These are phyloP conservation scores for Lithophane semibrunnea DNA, from an alignment of 2,888 invertebrate species.

Conservation along the genomic window DNA sequence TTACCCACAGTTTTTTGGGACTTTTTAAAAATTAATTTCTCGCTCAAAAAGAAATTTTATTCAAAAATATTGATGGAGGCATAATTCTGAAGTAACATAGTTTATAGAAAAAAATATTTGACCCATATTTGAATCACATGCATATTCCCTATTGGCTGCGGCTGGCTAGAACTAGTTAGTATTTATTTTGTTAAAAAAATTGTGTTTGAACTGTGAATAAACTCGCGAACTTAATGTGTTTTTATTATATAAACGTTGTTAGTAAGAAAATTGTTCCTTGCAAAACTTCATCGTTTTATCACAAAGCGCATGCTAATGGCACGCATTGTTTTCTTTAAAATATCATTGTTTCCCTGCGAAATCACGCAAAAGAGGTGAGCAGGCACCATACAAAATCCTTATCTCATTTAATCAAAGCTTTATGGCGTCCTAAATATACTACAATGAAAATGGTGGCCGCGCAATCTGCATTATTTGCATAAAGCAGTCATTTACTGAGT, in stretches of 20 bases:
- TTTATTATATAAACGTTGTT: neutral
- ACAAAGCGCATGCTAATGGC: neutral
- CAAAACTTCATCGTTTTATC: slow-evolving; percentile 5
- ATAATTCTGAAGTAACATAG: too few species aligned
- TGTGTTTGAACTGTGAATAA: slow-evolving; percentile 3
- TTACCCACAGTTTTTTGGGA: too few species aligned
- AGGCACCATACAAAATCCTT: slow-evolving; percentile 42
- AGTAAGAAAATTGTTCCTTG: neutral
- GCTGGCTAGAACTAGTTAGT: slow-evolving; percentile 31
- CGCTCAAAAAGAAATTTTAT: too few species aligned
- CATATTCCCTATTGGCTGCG: too few species aligned
- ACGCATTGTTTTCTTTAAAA: slow-evolving; percentile 24
- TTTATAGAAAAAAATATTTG: too few species aligned
- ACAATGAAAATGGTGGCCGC: slow-evolving; percentile 59
- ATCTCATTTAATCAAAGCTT: slow-evolving; percentile 49
- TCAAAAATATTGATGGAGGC: too few species aligned
- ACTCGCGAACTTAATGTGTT: neutral
- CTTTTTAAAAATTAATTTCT: too few species aligned
- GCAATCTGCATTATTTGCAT: slow-evolving; percentile 69
- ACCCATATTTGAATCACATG: too few species aligned
- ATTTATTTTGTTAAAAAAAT: neutral
- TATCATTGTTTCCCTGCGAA: slow-evolving; percentile 34
- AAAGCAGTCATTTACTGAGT: slow-evolving; percentile 68
- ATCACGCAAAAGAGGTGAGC: slow-evolving; percentile 5
- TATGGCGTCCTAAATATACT: slow-evolving; percentile 44